A percentile compares a stretch with the other conserved stretches of the same genome.
These are phyloP conservation scores for Uloborus plumipes DNA, from an alignment of 2,888 invertebrate species.

Conservation along the genomic window DNA sequence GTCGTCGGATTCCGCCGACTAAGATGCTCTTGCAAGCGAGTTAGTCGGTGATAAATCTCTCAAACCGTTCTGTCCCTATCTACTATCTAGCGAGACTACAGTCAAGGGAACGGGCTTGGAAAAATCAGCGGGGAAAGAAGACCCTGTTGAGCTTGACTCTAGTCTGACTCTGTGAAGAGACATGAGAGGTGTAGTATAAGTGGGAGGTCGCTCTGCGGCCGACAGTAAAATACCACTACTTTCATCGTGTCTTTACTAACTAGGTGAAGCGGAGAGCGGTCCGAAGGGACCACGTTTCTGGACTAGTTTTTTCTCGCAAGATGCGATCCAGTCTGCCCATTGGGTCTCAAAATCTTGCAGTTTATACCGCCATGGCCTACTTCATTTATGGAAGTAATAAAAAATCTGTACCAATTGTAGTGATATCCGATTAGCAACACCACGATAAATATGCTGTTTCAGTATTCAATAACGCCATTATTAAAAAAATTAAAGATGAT, in stretches of 20 bases:
- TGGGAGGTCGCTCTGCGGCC: slow-evolving; percentile 71
- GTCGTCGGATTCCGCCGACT: too few relatives aligned
- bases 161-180: slow-evolving; percentile 78
- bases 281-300: slow-evolving; percentile 71
- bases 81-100: slow-evolving; percentile 66
- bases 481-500: neutral
- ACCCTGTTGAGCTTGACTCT: slow-evolving; percentile 77
- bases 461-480: neutral
- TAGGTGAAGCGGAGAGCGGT: slow-evolving; percentile 73
- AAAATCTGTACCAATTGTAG: neutral
- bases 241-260: slow-evolving; percentile 76
- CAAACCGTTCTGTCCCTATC: too few relatives aligned
- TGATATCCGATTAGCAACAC: neutral
- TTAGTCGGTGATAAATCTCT: too few relatives aligned
- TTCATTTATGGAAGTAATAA: neutral
- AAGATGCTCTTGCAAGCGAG: too few relatives aligned
- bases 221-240: slow-evolving; percentile 74
- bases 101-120: slow-evolving; percentile 78
- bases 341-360: neutral
- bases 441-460: neutral
- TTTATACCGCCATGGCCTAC: neutral
- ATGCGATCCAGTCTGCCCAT: neutral
- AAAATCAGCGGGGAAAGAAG: slow-evolving; percentile 71
- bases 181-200: slow-evolving; percentile 77
- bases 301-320: slow-evolving; percentile 39